These are phyloP conservation scores for Atractosteus spatula DNA, from an alignment of 2,113 vertebrate genomes.

Conservation along the genomic window DNA sequence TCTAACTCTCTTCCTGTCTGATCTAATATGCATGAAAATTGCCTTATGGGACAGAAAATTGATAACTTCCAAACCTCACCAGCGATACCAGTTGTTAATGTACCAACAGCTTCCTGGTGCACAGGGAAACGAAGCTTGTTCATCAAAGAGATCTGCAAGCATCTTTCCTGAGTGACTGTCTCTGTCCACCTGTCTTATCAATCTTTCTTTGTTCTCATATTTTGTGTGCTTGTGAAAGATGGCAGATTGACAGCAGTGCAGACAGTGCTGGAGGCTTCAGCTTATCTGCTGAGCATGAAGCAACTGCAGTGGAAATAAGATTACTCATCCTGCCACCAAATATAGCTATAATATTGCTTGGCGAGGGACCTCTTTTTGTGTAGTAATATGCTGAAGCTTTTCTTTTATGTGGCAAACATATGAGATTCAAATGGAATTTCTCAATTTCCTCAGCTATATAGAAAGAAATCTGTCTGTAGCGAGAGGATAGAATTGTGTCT, in stretches of 20 bases:
- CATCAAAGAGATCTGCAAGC: neutral
- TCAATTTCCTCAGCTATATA: no score
- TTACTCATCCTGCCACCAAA: no score
- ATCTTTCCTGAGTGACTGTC: neutral
- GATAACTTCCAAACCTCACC: neutral
- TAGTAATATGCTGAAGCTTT: no score
- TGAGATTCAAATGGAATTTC: no score
- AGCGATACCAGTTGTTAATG: neutral
- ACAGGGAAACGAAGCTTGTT: neutral
- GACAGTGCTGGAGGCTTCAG: neutral
- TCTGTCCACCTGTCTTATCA: neutral
- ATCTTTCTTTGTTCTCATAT: conserved; percentile 2
- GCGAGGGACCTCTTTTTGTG: no score
- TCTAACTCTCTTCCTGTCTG: neutral
- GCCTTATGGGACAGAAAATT: neutral
- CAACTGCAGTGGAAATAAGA: no score
- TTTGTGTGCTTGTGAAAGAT: neutral
- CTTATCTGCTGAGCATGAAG: neutral
- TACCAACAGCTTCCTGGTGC: neutral
- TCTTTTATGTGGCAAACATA: no score
- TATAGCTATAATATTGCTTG: no score
- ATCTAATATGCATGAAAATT: neutral
- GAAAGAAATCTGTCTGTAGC: no score
- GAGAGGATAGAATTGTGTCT: no score
- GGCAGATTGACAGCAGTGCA: neutral